Evolutionary conservation across 2,113 vertebrate species (phyloP).

Genomic region (Carassius auratus): DNA sequence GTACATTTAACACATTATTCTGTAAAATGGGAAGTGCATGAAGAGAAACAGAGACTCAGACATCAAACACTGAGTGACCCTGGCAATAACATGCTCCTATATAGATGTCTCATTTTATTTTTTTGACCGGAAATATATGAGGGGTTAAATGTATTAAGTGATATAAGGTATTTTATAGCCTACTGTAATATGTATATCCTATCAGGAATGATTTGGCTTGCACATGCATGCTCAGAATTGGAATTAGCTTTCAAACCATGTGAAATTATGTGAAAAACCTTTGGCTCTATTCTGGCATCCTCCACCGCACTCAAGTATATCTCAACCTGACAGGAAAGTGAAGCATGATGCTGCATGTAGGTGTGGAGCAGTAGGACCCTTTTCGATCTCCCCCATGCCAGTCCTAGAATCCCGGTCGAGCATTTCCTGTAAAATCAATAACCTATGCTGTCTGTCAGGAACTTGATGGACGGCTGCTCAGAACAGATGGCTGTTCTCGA

Average conservation of each 20-base stretch:
- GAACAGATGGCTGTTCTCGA: conserved; percentile 22
- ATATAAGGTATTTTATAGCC: neutral
- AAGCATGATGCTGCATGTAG: conserved; percentile 42
- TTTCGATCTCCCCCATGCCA: conserved; percentile 48
- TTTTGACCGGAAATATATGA: conserved; percentile 7
- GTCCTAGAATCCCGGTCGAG: conserved; percentile 43
- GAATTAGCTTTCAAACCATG: conserved; percentile 1
- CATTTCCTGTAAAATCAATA: conserved; percentile 55
- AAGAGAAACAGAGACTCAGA: neutral
- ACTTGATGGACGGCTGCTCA: conserved; percentile 50
- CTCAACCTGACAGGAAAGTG: conserved; percentile 40
- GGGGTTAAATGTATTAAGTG: neutral
- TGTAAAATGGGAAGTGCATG: neutral
- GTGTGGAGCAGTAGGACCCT: conserved; percentile 44
- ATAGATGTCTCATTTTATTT: too few species aligned
- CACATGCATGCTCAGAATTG: neutral
- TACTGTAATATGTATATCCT: neutral
- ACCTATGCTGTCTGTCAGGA: conserved; percentile 44
- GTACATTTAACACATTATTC: conserved; percentile 33
- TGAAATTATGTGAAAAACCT: conserved; percentile 12
- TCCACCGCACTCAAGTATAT: neutral
- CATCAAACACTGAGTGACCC: neutral
- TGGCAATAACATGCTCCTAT: neutral
- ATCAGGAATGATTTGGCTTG: conserved; percentile 14
- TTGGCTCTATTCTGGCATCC: conserved; percentile 22